phyloP scores from a whole-genome alignment of 35 echinoderm and acorn worm genomes.

The Diadema setosum region DNA sequence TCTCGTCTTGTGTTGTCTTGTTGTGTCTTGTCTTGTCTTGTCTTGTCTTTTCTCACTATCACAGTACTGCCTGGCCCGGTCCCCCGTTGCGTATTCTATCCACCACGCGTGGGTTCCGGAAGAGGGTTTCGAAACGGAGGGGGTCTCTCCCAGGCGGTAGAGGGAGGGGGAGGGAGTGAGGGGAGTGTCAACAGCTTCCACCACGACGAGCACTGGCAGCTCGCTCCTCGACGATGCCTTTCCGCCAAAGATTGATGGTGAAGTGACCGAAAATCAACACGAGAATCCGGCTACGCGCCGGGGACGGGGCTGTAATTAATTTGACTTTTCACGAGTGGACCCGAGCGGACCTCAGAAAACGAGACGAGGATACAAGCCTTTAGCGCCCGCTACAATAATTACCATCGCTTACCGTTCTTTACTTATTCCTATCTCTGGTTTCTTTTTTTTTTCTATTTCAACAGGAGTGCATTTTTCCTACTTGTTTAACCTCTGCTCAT shows the following conservation, averaged over 20 bases:
- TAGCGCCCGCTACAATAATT: not conserved
- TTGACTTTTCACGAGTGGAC: not conserved
- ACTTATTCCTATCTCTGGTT: too few species aligned
- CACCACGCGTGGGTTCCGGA: not conserved
- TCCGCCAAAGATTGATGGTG: not conserved
- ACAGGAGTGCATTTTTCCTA: too few species aligned
- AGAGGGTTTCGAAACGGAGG: conserved; percentile 7
- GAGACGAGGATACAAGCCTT: not conserved
- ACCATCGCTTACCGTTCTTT: too few species aligned
- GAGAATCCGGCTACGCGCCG: not conserved
- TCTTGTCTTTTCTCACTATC: not conserved
- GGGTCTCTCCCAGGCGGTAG: too few species aligned
- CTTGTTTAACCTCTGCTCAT: too few species aligned
- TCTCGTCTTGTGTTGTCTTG: not conserved
- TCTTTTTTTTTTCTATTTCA: too few species aligned
- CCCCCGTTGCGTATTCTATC: not conserved
- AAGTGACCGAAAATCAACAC: not conserved
- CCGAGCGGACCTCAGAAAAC: not conserved
- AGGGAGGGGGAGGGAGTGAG: too few species aligned
- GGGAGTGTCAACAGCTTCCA: not conserved
- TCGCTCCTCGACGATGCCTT: not conserved
- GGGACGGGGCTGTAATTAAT: not conserved
- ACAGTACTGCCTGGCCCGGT: not conserved
- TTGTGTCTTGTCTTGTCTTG: not conserved
- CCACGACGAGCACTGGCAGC: not conserved